Evolutionary conservation across 2,113 vertebrate genomes (phyloP).

Genomic region (Tapirus terrestris): DNA sequence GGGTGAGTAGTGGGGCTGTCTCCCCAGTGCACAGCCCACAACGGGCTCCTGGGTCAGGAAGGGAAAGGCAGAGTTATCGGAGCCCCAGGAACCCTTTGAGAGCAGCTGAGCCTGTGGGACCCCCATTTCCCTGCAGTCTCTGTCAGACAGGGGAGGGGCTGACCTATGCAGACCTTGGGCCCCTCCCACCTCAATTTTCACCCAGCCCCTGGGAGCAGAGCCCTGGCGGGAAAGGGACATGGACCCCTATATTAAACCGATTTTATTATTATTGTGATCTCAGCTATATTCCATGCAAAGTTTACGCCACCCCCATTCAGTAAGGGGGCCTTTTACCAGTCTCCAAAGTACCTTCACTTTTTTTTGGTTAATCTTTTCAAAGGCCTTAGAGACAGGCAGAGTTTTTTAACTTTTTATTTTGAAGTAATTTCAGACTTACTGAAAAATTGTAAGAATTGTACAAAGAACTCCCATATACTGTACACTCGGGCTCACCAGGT

Average conservation of each 20-base stretch:
- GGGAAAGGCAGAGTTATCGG: not conserved
- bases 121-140: not conserved
- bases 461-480: not conserved
- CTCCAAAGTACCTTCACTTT: not conserved
- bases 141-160: not conserved
- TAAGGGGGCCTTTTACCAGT: not conserved
- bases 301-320: accelerated
- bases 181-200: not conserved
- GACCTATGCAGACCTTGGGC: not conserved
- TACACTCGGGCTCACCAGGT: no score
- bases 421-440: slow-evolving; percentile 8
- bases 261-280: not conserved
- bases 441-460: not conserved
- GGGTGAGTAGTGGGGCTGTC: slow-evolving; percentile 88
- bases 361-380: not conserved
- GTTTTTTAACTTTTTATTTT: not conserved
- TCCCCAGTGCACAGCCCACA: accelerated
- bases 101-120: not conserved
- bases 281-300: not conserved
- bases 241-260: no score
- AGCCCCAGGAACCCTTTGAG: not conserved
- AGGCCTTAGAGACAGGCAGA: not conserved
- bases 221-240: not conserved
- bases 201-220: not conserved
- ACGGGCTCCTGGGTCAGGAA: not conserved